Percentiles rank a stretch among this genome's conserved stretches.
Conservation (phyloP, 92 coral and sea anemone species). For the Zoanthus sansibaricus region DNA sequence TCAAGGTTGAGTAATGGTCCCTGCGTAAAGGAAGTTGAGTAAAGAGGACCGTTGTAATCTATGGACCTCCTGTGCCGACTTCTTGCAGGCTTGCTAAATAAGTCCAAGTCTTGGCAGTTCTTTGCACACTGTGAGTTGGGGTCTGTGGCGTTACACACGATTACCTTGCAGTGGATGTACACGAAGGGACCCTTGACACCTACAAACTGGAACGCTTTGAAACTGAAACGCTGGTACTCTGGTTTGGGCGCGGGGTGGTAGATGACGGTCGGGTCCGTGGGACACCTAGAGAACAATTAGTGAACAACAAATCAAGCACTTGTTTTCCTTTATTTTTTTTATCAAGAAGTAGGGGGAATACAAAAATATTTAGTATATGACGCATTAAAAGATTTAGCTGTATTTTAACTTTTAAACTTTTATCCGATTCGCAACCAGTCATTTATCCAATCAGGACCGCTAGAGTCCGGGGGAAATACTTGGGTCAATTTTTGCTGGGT, state of each 20-base stretch:
- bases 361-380: no score
- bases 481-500: no score
- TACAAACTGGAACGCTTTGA: constrained; percentile 90
- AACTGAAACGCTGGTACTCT: constrained; percentile 81
- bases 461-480: no score
- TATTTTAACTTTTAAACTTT: no score
- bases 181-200: constrained; percentile 81
- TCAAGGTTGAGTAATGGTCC: constrained; percentile 73
- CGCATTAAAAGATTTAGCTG: no score
- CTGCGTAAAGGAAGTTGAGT: constrained; percentile 68
- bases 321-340: neutral
- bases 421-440: no score
- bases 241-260: constrained; percentile 55
- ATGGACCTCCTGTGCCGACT: constrained; percentile 66
- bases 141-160: constrained; percentile 84
- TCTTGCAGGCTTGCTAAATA: constrained; percentile 48
- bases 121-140: constrained; percentile 76
- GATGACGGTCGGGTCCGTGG: constrained; percentile 73
- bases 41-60: constrained; percentile 61
- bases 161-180: constrained; percentile 85
- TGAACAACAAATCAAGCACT: neutral
- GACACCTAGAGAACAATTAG: constrained; percentile 59
- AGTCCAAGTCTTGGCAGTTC: constrained; percentile 53
- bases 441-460: no score
- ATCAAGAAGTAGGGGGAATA: neutral